Percentiles rank a stretch among this genome's conserved stretches.
These are phyloP conservation scores for Punctoribates punctum DNA, from an alignment of 2,888 invertebrate species.

Conservation along the genomic window DNA sequence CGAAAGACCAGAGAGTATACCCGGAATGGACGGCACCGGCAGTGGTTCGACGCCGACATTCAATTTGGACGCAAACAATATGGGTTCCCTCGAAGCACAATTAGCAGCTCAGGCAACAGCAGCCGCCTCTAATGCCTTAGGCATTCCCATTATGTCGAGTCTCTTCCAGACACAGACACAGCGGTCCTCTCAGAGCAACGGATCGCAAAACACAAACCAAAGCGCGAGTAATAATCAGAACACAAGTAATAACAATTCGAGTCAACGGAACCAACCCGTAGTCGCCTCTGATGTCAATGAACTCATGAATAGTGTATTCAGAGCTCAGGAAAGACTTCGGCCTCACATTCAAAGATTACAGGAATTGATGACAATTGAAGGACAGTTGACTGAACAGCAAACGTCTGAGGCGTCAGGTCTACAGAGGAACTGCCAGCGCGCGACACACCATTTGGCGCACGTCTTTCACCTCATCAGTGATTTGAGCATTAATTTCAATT, in stretches of 20 bases:
- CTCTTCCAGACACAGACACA: not conserved
- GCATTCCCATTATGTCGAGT: not conserved
- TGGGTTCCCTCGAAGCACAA: not conserved
- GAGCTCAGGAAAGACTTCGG: conserved; percentile 20
- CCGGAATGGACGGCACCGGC: not conserved
- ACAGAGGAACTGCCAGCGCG: conserved; percentile 34
- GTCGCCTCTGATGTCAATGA: not conserved
- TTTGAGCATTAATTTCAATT: conserved; percentile 68
- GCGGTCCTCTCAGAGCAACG: not conserved
- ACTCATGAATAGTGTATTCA: not conserved
- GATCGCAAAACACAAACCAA: conserved; percentile 9
- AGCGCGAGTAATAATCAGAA: not conserved
- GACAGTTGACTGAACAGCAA: conserved; percentile 32
- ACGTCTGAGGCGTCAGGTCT: not conserved
- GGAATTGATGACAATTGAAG: conserved; percentile 4
- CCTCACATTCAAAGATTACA: conserved; percentile 22
- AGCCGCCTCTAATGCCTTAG: not conserved
- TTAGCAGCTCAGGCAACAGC: conserved; percentile 29
- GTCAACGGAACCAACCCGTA: conserved; percentile 6
- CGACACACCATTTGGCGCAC: conserved; percentile 76
- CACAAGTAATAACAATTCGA: conserved; percentile 1
- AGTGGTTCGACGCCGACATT: not conserved
- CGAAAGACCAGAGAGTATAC: conserved; percentile 31
- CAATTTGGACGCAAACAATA: conserved; percentile 6
- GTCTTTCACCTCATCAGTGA: conserved; percentile 85